A percentile compares a stretch with the other conserved stretches of the same genome.
Evolutionary conservation across 2,797 vertebrate species (phyloP).

Genomic region (Oryzias dopingdopingensis): DNA sequence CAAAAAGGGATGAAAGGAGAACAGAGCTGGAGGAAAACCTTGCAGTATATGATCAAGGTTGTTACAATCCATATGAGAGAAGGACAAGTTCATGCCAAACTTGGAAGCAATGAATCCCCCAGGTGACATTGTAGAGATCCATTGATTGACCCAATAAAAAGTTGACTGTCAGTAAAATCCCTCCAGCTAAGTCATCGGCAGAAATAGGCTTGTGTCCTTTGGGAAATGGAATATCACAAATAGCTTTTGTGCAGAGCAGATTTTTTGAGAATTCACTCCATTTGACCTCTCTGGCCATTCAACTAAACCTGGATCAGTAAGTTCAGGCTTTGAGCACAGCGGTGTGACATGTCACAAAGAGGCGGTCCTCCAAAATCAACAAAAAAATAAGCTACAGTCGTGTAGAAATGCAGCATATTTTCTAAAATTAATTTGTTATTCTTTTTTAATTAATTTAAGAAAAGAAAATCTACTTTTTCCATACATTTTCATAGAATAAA

Average conservation of each 20-base stretch:
- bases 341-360: not conserved
- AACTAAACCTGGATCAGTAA: slow-evolving; percentile 21
- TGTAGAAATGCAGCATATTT: not conserved
- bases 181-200: not conserved
- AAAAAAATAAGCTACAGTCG: not conserved
- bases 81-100: not conserved
- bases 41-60: not conserved
- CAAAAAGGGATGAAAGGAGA: no score
- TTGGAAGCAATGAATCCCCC: not conserved
- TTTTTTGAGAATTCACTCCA: slow-evolving; percentile 4
- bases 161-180: slow-evolving; percentile 1
- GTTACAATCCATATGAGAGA: not conserved
- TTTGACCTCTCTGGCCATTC: slow-evolving; percentile 4
- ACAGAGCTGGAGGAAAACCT: not conserved
- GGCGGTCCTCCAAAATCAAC: not conserved
- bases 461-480: no score
- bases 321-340: slow-evolving; percentile 2
- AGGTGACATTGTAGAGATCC: not conserved
- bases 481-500: no score
- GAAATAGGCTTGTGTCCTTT: not conserved
- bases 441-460: not conserved
- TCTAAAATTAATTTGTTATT: not conserved
- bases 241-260: slow-evolving; percentile 1
- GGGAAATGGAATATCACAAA: not conserved
- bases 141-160: not conserved